Evolutionary conservation across 1,140 invertebrate species (phyloP).

Genomic region (Drosophila hydei): DNA sequence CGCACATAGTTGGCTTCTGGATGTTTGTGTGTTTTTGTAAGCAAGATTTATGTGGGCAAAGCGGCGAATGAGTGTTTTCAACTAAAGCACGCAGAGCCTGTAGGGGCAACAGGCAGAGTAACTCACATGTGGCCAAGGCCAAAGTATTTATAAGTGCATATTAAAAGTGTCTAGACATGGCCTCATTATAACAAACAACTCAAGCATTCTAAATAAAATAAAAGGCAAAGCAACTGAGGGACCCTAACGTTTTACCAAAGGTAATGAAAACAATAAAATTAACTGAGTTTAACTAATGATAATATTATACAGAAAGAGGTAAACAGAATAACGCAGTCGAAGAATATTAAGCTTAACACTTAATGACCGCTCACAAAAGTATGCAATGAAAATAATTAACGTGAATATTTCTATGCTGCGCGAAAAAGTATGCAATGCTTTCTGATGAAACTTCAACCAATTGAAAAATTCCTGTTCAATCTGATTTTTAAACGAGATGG

Average conservation of each 20-base stretch:
- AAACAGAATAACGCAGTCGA: not conserved
- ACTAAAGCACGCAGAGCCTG: conserved; percentile 58
- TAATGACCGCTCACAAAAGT: not conserved
- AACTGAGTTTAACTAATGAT: conserved; percentile 7
- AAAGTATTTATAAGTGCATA: conserved; percentile 61
- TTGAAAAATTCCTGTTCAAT: not conserved
- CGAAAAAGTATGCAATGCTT: not conserved
- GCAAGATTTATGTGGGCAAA: conserved; percentile 71
- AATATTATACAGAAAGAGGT: conserved; percentile 13
- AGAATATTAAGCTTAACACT: too few relatives aligned
- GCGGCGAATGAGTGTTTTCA: conserved; percentile 67
- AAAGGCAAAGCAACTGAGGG: conserved; percentile 19
- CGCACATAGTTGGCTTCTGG: conserved; percentile 34
- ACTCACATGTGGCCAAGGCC: conserved; percentile 25
- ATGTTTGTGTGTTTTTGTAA: conserved; percentile 9
- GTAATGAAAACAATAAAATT: not conserved
- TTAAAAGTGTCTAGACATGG: conserved; percentile 74
- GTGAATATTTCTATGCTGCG: not conserved
- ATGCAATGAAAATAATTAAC: not conserved
- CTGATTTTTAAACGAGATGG: not conserved
- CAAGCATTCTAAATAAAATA: conserved; percentile 46
- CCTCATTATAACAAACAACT: conserved; percentile 58
- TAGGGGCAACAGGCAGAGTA: conserved; percentile 20
- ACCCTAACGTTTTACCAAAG: conserved; percentile 22
- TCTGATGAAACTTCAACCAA: not conserved